Evolutionary conservation across 2,113 vertebrate species (phyloP).

Genomic region (Ophiodon elongatus): DNA sequence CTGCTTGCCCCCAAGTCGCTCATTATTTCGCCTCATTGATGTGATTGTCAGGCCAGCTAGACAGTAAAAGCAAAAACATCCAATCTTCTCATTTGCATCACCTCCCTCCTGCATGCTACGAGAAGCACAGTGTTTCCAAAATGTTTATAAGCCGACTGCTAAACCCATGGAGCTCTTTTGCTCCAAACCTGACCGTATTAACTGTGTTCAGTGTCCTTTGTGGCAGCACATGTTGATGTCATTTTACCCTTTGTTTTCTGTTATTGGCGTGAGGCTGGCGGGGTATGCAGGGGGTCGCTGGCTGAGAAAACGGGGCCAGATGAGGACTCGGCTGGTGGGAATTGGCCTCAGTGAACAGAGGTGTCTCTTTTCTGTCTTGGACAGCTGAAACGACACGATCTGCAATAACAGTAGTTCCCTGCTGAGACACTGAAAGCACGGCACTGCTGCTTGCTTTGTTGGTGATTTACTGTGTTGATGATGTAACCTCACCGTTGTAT

Average conservation of each 20-base stretch:
- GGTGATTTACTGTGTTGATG: conserved; percentile 7
- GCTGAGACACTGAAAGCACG: conserved; percentile 29
- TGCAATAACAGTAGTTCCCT: conserved; percentile 48
- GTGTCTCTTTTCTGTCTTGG: conserved; percentile 43
- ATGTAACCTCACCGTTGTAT: background rate
- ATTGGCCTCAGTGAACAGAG: conserved; percentile 39
- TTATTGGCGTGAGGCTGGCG: conserved; percentile 45
- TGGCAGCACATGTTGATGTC: conserved; percentile 55
- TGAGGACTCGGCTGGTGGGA: conserved; percentile 52
- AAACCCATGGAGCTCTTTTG: conserved; percentile 17
- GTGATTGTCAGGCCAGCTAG: conserved; percentile 73
- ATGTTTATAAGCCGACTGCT: conserved; percentile 10
- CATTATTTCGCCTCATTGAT: conserved; percentile 78
- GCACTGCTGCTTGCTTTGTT: background rate
- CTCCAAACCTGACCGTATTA: conserved; percentile 15
- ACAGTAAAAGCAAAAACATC: conserved; percentile 67
- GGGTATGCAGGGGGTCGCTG: conserved; percentile 37
- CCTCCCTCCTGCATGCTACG: conserved; percentile 26
- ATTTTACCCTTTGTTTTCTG: conserved; percentile 63
- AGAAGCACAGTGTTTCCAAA: conserved; percentile 25
- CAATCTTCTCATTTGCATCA: conserved; percentile 67
- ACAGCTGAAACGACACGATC: conserved; percentile 50
- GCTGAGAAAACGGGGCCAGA: conserved; percentile 48
- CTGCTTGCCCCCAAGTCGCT: conserved; percentile 39
- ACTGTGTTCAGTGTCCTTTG: conserved; percentile 48